Evolutionary conservation across 1,140 invertebrate genomes (phyloP), one percentile per base, ranked within the genome.

Genomic region (Oedothorax gibbosus): DNA sequence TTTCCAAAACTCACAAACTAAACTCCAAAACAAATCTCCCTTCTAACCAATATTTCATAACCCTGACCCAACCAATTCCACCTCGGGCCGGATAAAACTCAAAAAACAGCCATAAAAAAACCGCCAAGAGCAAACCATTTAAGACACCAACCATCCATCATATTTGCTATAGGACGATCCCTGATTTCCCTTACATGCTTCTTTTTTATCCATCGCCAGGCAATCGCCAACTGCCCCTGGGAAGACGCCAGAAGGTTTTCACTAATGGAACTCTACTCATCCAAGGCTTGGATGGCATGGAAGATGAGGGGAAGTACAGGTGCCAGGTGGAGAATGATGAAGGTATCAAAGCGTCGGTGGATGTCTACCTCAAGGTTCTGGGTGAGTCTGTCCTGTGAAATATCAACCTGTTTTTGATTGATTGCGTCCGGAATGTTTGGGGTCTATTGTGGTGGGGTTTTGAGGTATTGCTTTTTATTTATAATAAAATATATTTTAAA

Each of bases 211-310:
- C 66, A 7, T 76, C 18, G 6, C 20, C 66, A 86, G 93, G 92
- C 90, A 93, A 91, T 60, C 92, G 95, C 68, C 93, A 94, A 9
- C 91, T 99, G 72, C 97, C 97, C 76, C 97, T 97, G 90, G 98
- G 98, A 90, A 93, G 97, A 87, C 96, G 98, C 88, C 97, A 98
- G 89, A 96, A 96, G 88, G 96, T 98, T 51, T 96, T 96, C 90
- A 94, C 94, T 56, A 97, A 98, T 88, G 97, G 97, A 79, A 97
- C 96, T 0, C 92, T 99, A 0, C 95, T 97, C 79, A 97, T 99
- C 87, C 95, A 97, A 89, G 97, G 97, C 89, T 96, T 98, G 4
- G 96, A 98, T 90, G 92, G 96, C 50, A 92, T 93, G 86, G 95
- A 95, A 83, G 97, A 99, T 91, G 96, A 97, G 89, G 97, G 97